A percentile compares a stretch with the other conserved stretches of the same genome.
Evolutionary conservation across 2,888 invertebrate species (phyloP).

Genomic region (Hypsopygia costalis): DNA sequence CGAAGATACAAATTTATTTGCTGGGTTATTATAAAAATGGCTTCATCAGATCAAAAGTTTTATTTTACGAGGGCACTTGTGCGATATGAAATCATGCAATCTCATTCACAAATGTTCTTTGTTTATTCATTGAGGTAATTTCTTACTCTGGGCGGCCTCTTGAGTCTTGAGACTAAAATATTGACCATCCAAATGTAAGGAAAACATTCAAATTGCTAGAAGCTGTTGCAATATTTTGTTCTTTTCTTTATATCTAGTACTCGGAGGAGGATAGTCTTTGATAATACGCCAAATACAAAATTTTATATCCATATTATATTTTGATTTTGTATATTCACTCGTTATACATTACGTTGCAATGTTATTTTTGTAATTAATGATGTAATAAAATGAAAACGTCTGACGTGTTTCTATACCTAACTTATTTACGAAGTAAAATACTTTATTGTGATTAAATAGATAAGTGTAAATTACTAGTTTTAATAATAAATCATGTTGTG

Average conservation of each 20-base stretch:
- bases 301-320: too few species aligned
- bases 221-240: background rate
- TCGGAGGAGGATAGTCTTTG: background rate
- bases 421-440: slow-evolving; percentile 25
- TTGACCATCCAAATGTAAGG: slow-evolving; percentile 4
- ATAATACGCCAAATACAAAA: background rate
- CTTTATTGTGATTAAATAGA: slow-evolving; percentile 49
- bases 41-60: background rate
- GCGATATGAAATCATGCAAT: slow-evolving; percentile 5
- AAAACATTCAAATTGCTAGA: background rate
- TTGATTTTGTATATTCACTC: too few species aligned
- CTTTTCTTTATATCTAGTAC: background rate
- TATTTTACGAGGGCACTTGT: background rate
- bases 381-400: slow-evolving; percentile 24
- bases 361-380: background rate
- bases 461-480: slow-evolving; percentile 37
- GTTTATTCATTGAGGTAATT: slow-evolving; percentile 21
- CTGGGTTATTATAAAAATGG: slow-evolving; percentile 9
- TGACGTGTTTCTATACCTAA: slow-evolving; percentile 31
- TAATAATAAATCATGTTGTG: slow-evolving; percentile 35
- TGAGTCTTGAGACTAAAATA: slow-evolving; percentile 15
- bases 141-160: slow-evolving; percentile 17
- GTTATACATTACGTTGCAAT: background rate
- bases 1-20: slow-evolving; percentile 19
- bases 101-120: slow-evolving; percentile 2